Percentiles rank a stretch among this genome's conserved stretches.
These are phyloP conservation scores for Mycalesis mineus DNA, from an alignment of 2,888 invertebrate genomes.

Conservation along the genomic window DNA sequence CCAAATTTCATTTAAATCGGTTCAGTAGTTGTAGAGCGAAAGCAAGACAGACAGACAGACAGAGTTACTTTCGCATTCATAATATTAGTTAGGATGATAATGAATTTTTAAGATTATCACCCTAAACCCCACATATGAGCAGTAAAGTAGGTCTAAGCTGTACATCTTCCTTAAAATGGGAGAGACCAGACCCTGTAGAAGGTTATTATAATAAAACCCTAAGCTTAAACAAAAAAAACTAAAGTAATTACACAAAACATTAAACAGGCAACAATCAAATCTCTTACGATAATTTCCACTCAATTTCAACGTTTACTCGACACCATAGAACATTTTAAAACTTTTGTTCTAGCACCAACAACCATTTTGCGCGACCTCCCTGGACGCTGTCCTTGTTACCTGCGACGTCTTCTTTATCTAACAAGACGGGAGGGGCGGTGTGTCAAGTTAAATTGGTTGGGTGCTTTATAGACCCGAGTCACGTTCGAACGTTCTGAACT, in stretches of 20 bases:
- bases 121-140: too few relatives aligned
- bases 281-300: conserved; percentile 43
- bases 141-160: too few relatives aligned
- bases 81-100: too few relatives aligned
- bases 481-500: conserved; percentile 50
- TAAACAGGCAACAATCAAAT: conserved; percentile 25
- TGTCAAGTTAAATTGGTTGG: conserved; percentile 34
- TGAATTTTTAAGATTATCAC: too few relatives aligned
- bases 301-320: conserved; percentile 49
- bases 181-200: too few relatives aligned
- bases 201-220: too few relatives aligned
- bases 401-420: conserved; percentile 1
- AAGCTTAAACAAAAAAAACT: neutral
- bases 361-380: conserved; percentile 30
- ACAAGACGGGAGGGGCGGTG: conserved; percentile 17
- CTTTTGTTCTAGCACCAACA: conserved; percentile 42
- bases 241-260: neutral
- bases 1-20: too few relatives aligned
- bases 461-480: conserved; percentile 42
- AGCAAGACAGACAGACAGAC: too few relatives aligned
- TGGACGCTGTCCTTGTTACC: conserved; percentile 18
- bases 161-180: too few relatives aligned
- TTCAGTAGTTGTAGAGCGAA: too few relatives aligned
- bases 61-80: too few relatives aligned
- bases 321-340: conserved; percentile 47